Percentiles rank a stretch among this genome's conserved stretches.
phyloP scores from a whole-genome alignment of 2,797 vertebrate genomes.

The Macropus fuliginosus region DNA sequence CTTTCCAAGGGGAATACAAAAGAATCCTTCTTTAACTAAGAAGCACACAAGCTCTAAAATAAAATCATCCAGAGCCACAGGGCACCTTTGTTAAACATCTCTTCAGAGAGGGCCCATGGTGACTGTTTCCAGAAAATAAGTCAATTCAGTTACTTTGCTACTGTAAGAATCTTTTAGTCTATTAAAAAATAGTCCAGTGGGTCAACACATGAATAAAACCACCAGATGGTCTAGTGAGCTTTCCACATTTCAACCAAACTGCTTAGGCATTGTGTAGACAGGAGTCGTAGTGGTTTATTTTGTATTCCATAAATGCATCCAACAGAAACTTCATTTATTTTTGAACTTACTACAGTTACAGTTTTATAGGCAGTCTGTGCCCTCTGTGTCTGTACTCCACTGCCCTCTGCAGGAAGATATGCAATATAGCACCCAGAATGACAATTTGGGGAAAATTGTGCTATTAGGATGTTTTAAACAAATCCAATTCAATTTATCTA shows the following conservation, averaged over 20 bases:
- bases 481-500: not conserved
- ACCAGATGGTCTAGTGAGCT: not conserved
- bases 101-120: constrained; percentile 31
- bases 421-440: constrained; percentile 6
- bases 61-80: not conserved
- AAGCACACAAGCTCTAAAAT: not conserved
- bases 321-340: not conserved
- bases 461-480: not conserved
- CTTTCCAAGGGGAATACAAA: not conserved
- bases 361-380: not conserved
- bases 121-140: not conserved
- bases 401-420: constrained; percentile 80
- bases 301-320: constrained; percentile 1
- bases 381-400: constrained; percentile 76
- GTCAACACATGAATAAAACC: constrained; percentile 43
- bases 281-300: not conserved
- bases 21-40: constrained; percentile 11
- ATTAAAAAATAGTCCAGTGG: constrained; percentile 39
- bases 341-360: constrained; percentile 7
- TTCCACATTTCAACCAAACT: not conserved
- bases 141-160: accelerated
- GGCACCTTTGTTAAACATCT: not conserved
- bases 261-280: not conserved
- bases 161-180: not conserved
- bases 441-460: constrained; percentile 35